A percentile compares a stretch with the other conserved stretches of the same genome.
These are phyloP conservation scores for Coremacera marginata DNA, from an alignment of 2,888 invertebrate genomes.

Conservation along the genomic window DNA sequence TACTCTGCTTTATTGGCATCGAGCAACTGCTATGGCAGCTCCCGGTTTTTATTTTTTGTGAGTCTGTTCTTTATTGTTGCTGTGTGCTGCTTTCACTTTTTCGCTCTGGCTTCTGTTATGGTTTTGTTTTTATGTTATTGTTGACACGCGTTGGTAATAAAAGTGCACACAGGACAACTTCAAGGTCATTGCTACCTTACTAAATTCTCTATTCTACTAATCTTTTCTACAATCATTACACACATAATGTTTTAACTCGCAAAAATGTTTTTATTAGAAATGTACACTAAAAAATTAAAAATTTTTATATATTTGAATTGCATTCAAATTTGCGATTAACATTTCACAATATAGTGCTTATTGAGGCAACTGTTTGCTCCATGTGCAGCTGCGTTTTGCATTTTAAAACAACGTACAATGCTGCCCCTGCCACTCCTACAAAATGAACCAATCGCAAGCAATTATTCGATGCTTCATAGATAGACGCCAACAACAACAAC, in stretches of 20 bases:
- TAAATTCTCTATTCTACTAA: not conserved
- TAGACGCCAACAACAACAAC: conserved; percentile 2
- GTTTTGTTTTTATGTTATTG: not conserved
- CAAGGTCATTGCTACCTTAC: conserved; percentile 22
- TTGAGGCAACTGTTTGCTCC: no score
- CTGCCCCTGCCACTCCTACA: conserved; percentile 40
- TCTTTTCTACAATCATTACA: not conserved
- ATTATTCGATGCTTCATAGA: not conserved
- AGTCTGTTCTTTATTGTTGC: not conserved
- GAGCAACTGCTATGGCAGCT: not conserved
- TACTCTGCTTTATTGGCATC: not conserved
- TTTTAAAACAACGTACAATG: not conserved
- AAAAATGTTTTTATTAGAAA: not conserved
- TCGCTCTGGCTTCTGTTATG: not conserved
- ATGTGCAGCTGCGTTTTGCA: not conserved
- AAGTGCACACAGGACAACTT: conserved; percentile 21
- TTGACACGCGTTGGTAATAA: not conserved
- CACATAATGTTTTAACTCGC: not conserved
- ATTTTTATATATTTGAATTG: not conserved
- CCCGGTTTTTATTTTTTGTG: conserved; percentile 2
- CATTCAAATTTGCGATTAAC: no score
- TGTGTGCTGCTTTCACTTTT: not conserved
- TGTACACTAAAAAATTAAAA: not conserved
- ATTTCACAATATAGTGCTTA: no score
- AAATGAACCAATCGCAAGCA: conserved; percentile 36